Evolutionary conservation across 2,113 vertebrate genomes (phyloP).

Genomic region (Rhodinocichla rosea): DNA sequence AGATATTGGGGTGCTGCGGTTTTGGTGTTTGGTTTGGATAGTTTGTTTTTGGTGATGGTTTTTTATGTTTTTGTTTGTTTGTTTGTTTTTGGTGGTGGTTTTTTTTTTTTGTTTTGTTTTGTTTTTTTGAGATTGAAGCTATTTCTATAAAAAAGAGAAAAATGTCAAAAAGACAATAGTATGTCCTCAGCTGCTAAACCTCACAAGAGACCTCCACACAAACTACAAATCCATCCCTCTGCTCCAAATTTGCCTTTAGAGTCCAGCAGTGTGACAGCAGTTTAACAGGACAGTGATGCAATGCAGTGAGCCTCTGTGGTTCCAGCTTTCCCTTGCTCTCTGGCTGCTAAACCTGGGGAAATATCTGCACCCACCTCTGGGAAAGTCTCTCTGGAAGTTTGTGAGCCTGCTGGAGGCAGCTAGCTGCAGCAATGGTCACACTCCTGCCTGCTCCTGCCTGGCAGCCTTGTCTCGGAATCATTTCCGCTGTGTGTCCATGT

Average conservation of each 20-base stretch:
- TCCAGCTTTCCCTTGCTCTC: neutral
- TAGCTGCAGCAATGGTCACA: neutral
- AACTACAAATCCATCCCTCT: neutral
- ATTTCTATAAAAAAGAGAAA: neutral
- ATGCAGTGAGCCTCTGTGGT: neutral
- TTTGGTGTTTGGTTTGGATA: neutral
- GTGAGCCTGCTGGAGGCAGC: neutral
- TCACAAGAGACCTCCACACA: neutral
- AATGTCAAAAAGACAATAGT: neutral
- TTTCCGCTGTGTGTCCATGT: neutral
- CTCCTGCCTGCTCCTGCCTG: neutral
- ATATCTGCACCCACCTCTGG: accelerated
- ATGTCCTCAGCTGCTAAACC: neutral
- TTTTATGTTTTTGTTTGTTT: neutral
- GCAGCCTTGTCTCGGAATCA: neutral
- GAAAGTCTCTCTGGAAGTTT: neutral
- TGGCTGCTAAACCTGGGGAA: neutral
- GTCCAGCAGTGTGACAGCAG: neutral
- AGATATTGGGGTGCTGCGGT: accelerated
- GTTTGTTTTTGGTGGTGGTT: neutral
- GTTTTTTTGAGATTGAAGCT: neutral
- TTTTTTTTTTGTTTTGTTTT: neutral
- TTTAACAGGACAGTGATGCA: neutral
- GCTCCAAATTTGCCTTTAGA: neutral
- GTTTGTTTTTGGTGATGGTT: too few relatives aligned